Evolutionary conservation across 1,140 invertebrate species (phyloP).

Genomic region (Lutraria rhynchaena): DNA sequence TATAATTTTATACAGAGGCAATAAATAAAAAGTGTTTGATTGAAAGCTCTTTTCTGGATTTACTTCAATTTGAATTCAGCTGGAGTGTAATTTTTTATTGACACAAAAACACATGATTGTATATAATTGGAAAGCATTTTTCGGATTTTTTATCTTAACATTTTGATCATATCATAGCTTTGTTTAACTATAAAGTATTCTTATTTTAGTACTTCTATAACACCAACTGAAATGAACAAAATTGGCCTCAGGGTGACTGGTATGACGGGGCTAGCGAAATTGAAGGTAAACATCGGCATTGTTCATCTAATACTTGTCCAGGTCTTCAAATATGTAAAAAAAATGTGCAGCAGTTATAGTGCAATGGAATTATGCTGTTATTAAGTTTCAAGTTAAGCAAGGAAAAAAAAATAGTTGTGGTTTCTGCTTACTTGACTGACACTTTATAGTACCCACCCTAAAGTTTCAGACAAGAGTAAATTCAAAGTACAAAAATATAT

Average conservation of each 20-base stretch:
- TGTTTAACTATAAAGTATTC: neutral
- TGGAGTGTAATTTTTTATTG: neutral
- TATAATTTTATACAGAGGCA: too few relatives aligned
- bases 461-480: too few relatives aligned
- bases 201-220: conserved; percentile 62
- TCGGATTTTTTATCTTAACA: neutral
- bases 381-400: too few relatives aligned
- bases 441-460: too few relatives aligned
- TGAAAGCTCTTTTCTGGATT: neutral
- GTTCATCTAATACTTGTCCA: too few relatives aligned
- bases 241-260: conserved; percentile 76
- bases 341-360: too few relatives aligned
- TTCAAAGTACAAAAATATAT: too few relatives aligned
- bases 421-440: too few relatives aligned
- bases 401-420: too few relatives aligned
- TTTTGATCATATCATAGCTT: neutral
- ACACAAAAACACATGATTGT: neutral
- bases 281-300: conserved; percentile 77
- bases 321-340: too few relatives aligned
- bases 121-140: neutral
- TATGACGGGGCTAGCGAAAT: conserved; percentile 75
- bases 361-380: too few relatives aligned
- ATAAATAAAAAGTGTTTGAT: neutral
- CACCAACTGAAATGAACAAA: conserved; percentile 73
- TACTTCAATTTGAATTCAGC: neutral